Base-by-base conservation (phyloP, 2,888 invertebrate genomes). In the Tethea ocularis region DNA sequence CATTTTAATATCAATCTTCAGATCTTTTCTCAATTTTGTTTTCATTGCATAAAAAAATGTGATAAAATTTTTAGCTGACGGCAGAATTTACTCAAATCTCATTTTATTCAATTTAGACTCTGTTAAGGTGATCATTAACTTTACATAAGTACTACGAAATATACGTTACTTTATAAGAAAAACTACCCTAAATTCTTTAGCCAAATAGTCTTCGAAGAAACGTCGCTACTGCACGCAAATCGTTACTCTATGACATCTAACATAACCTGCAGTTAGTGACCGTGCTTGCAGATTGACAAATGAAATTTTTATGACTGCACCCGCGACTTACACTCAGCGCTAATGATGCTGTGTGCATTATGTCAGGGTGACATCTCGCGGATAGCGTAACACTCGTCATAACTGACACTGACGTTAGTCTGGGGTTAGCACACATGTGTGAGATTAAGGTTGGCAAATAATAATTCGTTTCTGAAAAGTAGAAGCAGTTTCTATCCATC, bases 281-380 rank as follows among this genome's bases (percentile, higher is more conserved):
- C 72, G 72, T 74, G 72, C 77, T 68, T 75, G 74, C 63, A 86
- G 85, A 90, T 88, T 88, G 86, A 80, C 86, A 81, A 83, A 83
- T 90, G 84, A 83, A 85, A 80, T 74, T 74, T 89, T 88, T 80
- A 91, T 88, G 85, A 84, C 72, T 73, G 66, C 77, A 71, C 75
- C 75, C 77, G 75, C 76, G 76, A 77, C 78, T 74, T 72, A 72
- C 78, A 71, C 74, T 69, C 70, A 17, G 63, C 75, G 65, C 82
- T 88, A 88, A 87, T 88, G 86, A 84, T 75, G 82, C 75, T 73
- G 77, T 75, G 70, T 71, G 72, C 74, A 78, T 67, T 60, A 66
- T 61, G 67, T 71, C 81, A 78, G 72, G 77, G 78, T 68, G 75
- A 63, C 76, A 68, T 72, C 75, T 72, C 75, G 68, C 67, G 46